phyloP scores from a whole-genome alignment of 2,888 invertebrate genomes.

The Hirtodrosophila duncani region DNA sequence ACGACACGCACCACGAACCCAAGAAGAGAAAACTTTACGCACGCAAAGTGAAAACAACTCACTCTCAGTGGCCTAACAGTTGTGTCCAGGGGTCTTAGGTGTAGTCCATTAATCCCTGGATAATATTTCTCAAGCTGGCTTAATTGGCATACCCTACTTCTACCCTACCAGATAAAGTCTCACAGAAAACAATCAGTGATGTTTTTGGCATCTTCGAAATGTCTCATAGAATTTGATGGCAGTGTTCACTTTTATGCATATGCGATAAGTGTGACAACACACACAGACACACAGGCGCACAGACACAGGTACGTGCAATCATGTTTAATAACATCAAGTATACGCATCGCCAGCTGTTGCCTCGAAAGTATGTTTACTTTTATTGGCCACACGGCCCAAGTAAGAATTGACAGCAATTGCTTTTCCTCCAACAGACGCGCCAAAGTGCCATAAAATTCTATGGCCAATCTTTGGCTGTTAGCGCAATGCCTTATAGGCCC shows the following conservation, averaged over 20 bases:
- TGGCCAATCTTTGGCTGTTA: constrained; percentile 64
- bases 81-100: too few relatives aligned
- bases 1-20: constrained; percentile 29
- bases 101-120: too few relatives aligned
- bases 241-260: too few relatives aligned
- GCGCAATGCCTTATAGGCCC: constrained; percentile 54
- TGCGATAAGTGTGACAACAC: constrained; percentile 17
- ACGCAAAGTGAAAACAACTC: constrained; percentile 19
- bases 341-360: constrained; percentile 63
- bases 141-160: too few relatives aligned
- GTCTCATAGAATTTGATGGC: too few relatives aligned
- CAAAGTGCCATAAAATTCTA: constrained; percentile 60
- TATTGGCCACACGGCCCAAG: constrained; percentile 48
- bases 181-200: too few relatives aligned
- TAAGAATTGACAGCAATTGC: constrained; percentile 66
- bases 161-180: too few relatives aligned
- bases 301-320: constrained; percentile 7
- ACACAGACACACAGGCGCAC: neutral
- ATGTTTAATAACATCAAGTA: constrained; percentile 64
- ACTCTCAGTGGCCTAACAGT: too few relatives aligned
- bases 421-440: constrained; percentile 39
- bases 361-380: constrained; percentile 46
- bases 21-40: constrained; percentile 13
- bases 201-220: too few relatives aligned
- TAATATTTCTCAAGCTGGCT: too few relatives aligned